These are phyloP conservation scores for Pangasius sanitwongsei DNA, from an alignment of 2,797 vertebrate genomes.

Conservation along the genomic window DNA sequence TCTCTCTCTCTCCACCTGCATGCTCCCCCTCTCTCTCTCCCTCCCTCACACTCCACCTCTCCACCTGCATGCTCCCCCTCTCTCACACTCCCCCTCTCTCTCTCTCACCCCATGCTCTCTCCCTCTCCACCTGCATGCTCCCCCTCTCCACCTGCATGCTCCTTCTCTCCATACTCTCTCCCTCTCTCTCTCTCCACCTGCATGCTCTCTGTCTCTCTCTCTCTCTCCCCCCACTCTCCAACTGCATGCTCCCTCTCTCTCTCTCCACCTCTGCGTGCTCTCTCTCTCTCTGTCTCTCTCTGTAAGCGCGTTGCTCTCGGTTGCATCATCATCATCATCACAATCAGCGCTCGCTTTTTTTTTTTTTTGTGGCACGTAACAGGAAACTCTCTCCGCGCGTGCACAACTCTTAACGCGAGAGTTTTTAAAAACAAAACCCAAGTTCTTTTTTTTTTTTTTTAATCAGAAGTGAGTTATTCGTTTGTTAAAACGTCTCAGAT, in stretches of 20 bases:
- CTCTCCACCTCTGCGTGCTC: too few relatives aligned
- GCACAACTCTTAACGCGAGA: constrained; percentile 62
- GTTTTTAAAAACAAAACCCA: background rate
- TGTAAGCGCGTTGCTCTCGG: constrained; percentile 63
- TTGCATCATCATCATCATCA: constrained; percentile 73
- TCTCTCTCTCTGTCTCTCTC: background rate
- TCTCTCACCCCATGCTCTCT: too few relatives aligned
- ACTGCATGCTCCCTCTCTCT: too few relatives aligned
- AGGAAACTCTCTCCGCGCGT: constrained; percentile 47
- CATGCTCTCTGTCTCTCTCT: background rate
- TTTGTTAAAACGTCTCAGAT: background rate
- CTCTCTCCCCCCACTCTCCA: too few relatives aligned
- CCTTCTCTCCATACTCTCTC: too few relatives aligned
- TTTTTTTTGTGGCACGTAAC: background rate
- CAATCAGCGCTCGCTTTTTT: constrained; percentile 41
- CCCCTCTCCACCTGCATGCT: too few relatives aligned
- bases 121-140: too few relatives aligned
- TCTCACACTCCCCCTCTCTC: too few relatives aligned
- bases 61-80: too few relatives aligned
- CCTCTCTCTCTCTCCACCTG: background rate
- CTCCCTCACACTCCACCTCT: too few relatives aligned
- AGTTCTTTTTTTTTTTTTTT: background rate
- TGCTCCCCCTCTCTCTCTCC: too few relatives aligned
- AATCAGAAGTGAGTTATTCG: background rate
- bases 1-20: too few relatives aligned